Evolutionary conservation across 1,140 invertebrate species (phyloP).

Genomic region (Bombus haemorrhoidalis): DNA sequence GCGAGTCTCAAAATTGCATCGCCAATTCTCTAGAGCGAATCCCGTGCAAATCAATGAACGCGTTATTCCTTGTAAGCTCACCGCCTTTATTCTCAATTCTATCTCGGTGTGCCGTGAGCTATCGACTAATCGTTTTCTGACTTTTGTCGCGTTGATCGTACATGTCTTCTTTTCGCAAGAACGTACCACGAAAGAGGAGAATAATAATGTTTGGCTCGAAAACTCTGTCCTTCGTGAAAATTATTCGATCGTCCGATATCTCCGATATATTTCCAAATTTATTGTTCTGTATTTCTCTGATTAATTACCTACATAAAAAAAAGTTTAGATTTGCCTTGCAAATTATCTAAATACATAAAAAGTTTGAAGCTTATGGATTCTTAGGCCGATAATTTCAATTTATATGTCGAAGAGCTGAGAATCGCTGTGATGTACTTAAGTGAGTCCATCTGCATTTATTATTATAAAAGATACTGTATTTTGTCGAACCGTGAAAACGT

Average conservation of each 20-base stretch:
- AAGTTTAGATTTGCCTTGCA: no score
- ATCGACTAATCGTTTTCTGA: slow-evolving; percentile 13
- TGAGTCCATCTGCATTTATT: no score
- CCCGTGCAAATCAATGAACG: background rate
- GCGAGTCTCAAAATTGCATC: slow-evolving; percentile 36
- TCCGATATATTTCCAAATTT: background rate
- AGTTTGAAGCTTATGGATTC: background rate
- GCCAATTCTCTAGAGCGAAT: background rate
- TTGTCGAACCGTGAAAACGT: background rate
- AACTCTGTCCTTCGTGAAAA: background rate
- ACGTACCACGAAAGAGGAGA: background rate
- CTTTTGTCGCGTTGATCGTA: slow-evolving; percentile 1
- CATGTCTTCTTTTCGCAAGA: background rate
- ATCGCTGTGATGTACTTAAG: background rate
- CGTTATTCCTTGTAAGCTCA: background rate
- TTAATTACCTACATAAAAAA: background rate
- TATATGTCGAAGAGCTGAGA: background rate
- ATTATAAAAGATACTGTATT: background rate
- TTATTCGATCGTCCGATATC: background rate
- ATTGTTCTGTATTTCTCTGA: background rate
- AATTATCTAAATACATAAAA: no score
- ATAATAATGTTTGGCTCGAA: background rate
- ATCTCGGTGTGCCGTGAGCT: background rate
- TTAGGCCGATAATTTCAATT: background rate
- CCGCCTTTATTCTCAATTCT: background rate